phyloP scores from a whole-genome alignment of 2,113 vertebrate genomes.

The Lagopus muta region DNA sequence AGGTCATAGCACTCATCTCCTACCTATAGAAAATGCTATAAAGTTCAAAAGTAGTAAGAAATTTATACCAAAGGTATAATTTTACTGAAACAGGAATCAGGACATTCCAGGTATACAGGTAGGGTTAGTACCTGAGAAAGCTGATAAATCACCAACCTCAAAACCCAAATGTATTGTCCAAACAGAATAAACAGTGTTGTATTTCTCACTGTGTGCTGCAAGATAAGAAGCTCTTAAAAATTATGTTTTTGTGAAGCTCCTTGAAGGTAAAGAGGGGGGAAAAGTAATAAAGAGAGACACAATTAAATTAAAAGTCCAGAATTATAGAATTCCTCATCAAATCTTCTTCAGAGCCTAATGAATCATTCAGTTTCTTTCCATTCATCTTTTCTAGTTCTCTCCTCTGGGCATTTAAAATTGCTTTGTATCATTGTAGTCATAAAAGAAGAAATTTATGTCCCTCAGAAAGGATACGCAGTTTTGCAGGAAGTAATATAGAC shows the following conservation, averaged over 20 bases:
- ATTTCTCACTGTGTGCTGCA: constrained; percentile 48
- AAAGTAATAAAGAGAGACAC: constrained; percentile 35
- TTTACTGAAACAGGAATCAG: constrained; percentile 17
- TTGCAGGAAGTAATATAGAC: constrained; percentile 72
- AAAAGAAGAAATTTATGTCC: constrained; percentile 69
- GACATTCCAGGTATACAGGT: constrained; percentile 23
- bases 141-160: constrained; percentile 44
- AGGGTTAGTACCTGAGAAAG: constrained; percentile 9
- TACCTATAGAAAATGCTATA: constrained; percentile 40
- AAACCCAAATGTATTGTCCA: constrained; percentile 45
- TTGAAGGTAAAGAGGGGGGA: constrained; percentile 6
- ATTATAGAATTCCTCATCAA: constrained; percentile 68
- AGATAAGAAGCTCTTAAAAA: constrained; percentile 39
- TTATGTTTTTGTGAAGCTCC: constrained; percentile 30
- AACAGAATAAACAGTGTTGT: constrained; percentile 55
- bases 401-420: constrained; percentile 73
- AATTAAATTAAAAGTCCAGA: constrained; percentile 65
- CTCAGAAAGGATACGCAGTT: constrained; percentile 61
- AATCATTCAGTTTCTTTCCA: constrained; percentile 72
- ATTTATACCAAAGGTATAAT: constrained; percentile 59
- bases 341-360: constrained; percentile 60
- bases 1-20: constrained; percentile 45
- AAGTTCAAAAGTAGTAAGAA: constrained; percentile 49
- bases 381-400: constrained; percentile 60
- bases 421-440: constrained; percentile 58